phyloP scores from a whole-genome alignment of 1,140 invertebrate species.

The Drosophila erecta region DNA sequence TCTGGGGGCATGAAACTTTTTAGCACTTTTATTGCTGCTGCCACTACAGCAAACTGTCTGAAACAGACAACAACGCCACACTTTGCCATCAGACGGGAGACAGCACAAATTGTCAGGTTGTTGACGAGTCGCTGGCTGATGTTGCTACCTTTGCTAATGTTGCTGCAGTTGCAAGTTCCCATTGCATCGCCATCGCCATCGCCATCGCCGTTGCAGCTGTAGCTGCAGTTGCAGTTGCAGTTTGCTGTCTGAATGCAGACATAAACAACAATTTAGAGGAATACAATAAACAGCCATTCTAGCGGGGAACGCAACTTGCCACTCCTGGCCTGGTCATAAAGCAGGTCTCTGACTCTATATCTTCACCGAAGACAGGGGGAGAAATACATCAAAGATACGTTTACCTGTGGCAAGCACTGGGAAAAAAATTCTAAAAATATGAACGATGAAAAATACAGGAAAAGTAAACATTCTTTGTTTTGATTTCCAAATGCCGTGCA shows the following conservation, averaged over 20 bases:
- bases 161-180: constrained; percentile 20
- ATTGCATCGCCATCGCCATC: background rate
- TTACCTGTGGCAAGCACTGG: constrained; percentile 1
- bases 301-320: constrained; percentile 22
- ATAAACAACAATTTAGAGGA: constrained; percentile 60
- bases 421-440: constrained; percentile 3
- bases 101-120: constrained; percentile 74
- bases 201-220: constrained; percentile 20
- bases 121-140: constrained; percentile 57
- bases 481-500: no score
- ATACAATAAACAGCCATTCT: constrained; percentile 42
- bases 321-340: constrained; percentile 48
- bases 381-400: constrained; percentile 23
- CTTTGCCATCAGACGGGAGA: constrained; percentile 49
- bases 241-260: constrained; percentile 40
- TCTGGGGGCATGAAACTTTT: constrained; percentile 77
- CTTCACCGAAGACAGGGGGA: constrained; percentile 4
- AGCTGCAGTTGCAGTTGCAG: constrained; percentile 40
- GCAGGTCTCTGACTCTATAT: constrained; percentile 23
- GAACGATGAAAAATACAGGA: no score
- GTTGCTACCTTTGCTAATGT: constrained; percentile 36
- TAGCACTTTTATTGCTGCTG: constrained; percentile 76
- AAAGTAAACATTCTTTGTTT: no score
- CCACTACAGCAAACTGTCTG: constrained; percentile 38
- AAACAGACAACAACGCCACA: constrained; percentile 29